Conservation (phyloP, 2,888 invertebrate genomes). For the Notodonta ziczac region DNA sequence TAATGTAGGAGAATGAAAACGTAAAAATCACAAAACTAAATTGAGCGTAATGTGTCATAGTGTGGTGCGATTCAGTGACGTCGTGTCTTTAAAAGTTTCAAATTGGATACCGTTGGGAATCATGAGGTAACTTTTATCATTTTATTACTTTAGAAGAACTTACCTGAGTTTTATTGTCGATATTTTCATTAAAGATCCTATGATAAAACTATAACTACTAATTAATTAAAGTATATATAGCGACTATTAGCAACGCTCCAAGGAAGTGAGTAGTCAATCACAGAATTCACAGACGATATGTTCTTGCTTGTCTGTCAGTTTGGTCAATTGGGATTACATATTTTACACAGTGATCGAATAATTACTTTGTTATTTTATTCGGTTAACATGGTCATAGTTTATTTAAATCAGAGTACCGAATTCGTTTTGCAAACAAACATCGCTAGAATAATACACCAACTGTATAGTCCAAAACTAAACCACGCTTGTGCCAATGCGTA, state of each 20-base stretch:
- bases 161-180: not conserved
- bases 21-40: conserved; percentile 30
- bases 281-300: too few species aligned
- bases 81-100: conserved; percentile 52
- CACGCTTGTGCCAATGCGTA: too few species aligned
- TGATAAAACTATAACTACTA: conserved; percentile 10
- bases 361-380: too few species aligned
- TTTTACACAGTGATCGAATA: too few species aligned
- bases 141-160: not conserved
- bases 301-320: too few species aligned
- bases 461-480: too few species aligned
- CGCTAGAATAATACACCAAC: too few species aligned
- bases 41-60: conserved; percentile 59
- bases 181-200: not conserved
- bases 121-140: conserved; percentile 63
- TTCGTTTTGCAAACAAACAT: not conserved
- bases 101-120: conserved; percentile 73
- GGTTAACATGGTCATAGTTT: too few species aligned
- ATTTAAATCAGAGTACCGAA: not conserved
- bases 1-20: conserved; percentile 27
- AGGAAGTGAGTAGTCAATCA: not conserved
- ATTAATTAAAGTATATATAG: conserved; percentile 34
- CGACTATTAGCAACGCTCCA: conserved; percentile 25
- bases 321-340: too few species aligned
- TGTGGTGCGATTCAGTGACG: conserved; percentile 48